These are phyloP conservation scores for Schlechtendalia chinensis DNA, from an alignment of 1,140 invertebrate species.

Conservation along the genomic window DNA sequence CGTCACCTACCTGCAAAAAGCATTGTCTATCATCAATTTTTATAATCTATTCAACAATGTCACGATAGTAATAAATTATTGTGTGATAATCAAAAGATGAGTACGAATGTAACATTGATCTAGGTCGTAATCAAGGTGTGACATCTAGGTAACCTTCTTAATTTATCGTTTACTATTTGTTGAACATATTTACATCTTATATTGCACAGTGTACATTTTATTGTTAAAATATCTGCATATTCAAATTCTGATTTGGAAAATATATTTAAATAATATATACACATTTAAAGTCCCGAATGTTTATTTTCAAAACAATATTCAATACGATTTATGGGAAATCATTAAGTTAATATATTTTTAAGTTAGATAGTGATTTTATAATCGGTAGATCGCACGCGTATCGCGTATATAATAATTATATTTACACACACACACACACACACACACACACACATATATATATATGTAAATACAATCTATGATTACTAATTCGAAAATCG, in stretches of 20 bases:
- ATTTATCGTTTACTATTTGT: conserved; percentile 14
- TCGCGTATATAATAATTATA: no score
- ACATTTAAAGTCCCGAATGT: not conserved
- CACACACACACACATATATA: no score
- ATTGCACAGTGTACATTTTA: not conserved
- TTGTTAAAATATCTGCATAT: not conserved
- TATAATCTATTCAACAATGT: conserved; percentile 7
- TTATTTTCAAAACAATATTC: not conserved
- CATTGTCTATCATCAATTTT: not conserved
- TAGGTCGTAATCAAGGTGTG: conserved; percentile 37
- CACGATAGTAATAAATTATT: conserved; percentile 17
- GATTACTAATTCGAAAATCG: no score
- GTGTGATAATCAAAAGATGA: conserved; percentile 7
- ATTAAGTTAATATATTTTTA: not conserved
- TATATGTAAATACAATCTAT: no score
- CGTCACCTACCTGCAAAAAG: not conserved
- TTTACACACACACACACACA: no score
- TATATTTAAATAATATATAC: no score
- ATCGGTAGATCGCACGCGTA: no score
- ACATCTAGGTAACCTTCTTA: conserved; percentile 41
- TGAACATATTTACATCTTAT: not conserved
- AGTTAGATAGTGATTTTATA: no score
- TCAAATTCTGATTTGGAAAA: not conserved
- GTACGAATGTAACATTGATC: conserved; percentile 38
- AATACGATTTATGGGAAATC: not conserved